These are phyloP conservation scores for Sinohyriopsis cumingii DNA, from an alignment of 2,888 invertebrate genomes.

Conservation along the genomic window DNA sequence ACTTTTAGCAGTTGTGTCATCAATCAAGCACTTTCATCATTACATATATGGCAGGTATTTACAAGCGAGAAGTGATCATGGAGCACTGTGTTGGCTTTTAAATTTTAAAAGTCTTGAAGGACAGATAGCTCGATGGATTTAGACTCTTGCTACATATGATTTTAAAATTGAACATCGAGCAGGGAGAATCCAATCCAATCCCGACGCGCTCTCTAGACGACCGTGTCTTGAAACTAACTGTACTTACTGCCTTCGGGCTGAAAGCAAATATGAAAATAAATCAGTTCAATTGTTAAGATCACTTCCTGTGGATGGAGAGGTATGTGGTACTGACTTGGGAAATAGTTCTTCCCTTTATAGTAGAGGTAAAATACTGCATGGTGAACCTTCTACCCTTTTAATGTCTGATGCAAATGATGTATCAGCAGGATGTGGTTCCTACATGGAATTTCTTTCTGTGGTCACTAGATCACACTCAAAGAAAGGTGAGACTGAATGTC, in stretches of 20 bases:
- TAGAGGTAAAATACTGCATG: too few species aligned
- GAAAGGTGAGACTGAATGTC: too few species aligned
- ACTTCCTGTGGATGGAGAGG: too few species aligned
- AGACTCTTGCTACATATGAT: not conserved
- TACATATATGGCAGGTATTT: slow-evolving; percentile 33
- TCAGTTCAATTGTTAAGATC: too few species aligned
- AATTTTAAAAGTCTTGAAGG: slow-evolving; percentile 26
- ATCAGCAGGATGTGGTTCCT: too few species aligned
- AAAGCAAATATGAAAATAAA: too few species aligned
- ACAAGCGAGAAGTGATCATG: slow-evolving; percentile 27
- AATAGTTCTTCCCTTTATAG: too few species aligned
- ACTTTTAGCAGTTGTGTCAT: slow-evolving; percentile 19
- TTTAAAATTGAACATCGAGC: slow-evolving; percentile 14
- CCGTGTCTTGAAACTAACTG: slow-evolving; percentile 16
- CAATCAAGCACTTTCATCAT: slow-evolving; percentile 33
- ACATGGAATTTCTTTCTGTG: too few species aligned
- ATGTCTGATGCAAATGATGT: too few species aligned
- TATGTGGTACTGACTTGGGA: too few species aligned
- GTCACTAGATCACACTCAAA: too few species aligned
- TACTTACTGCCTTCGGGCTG: slow-evolving; percentile 14
- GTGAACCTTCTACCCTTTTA: too few species aligned
- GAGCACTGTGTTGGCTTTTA: slow-evolving; percentile 19
- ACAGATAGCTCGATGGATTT: slow-evolving; percentile 22
- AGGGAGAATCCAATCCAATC: slow-evolving; percentile 19
- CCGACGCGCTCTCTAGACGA: slow-evolving; percentile 20